Evolutionary conservation across 2,888 invertebrate genomes (phyloP).

Genomic region (Lamellibrachia columna): DNA sequence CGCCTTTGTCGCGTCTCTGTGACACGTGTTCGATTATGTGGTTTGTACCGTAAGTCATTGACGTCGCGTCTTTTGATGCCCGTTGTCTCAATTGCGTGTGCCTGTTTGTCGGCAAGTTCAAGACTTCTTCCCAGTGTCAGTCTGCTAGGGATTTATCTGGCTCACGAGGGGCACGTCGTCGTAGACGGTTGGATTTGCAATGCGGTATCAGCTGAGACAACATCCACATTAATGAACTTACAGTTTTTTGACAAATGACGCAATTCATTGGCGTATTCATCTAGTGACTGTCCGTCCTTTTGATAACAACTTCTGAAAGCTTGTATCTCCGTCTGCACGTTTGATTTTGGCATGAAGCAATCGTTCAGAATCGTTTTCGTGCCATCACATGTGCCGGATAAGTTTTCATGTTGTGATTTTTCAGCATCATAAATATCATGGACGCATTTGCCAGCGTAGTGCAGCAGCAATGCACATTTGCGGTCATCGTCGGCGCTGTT

Average conservation of each 20-base stretch:
- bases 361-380: not conserved
- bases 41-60: too few species aligned
- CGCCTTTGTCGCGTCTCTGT: too few species aligned
- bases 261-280: not conserved
- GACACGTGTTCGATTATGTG: too few species aligned
- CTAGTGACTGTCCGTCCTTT: not conserved
- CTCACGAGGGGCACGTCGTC: not conserved
- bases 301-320: not conserved
- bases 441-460: slow-evolving; percentile 33
- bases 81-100: not conserved
- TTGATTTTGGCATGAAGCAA: not conserved
- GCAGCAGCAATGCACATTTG: slow-evolving; percentile 32
- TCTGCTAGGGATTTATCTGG: not conserved
- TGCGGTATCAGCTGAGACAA: too few species aligned
- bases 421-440: slow-evolving; percentile 33
- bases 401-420: not conserved
- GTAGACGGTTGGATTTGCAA: not conserved
- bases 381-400: not conserved
- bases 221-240: not conserved
- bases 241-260: slow-evolving; percentile 14
- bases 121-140: not conserved
- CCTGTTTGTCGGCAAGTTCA: not conserved
- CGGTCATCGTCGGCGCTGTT: slow-evolving; percentile 26
- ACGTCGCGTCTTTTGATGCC: not conserved
- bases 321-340: not conserved